Base-by-base conservation (phyloP, 1,140 invertebrate species). In the Leguminivora glycinivorella region DNA sequence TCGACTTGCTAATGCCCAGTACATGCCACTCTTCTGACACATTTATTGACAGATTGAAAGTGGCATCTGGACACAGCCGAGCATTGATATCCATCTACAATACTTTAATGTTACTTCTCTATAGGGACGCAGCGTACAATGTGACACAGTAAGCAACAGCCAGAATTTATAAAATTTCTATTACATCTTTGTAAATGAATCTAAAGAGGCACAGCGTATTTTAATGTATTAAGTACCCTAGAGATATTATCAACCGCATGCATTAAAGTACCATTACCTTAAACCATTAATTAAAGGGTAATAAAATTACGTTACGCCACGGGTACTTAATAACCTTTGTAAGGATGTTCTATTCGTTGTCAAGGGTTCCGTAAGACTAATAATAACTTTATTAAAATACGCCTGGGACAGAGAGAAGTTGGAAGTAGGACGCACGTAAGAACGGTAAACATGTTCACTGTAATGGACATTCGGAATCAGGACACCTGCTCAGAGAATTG, bases 301-400 rank as follows among this genome's bases (percentile, higher is more conserved):
- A 52, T 52, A 52, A 52, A 52, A 52, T 52, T 52, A 52, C 47
- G 2, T 52, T 52, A 52, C 47, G 19, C 47, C 47, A 52, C 47
- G 47, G 47, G 6, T 52, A 22, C 47, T 52, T 52, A 52, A 52
- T 52, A 52, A 52, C 17, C 47, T 52, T 22, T 22, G 47, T 52
- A 52, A 52, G 47, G 47, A 52, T 22, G 47, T 22, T 19, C n/a
- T 52, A 22, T 52, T 52, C 19, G 19, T 43, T 43, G 17, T 2
- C 47, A 4, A 2, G 19, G 47, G 47, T 4, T 19, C 17, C 19
- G n/a, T 52, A 22, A 52, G 6, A 52, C 7, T 52, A 22, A 10
- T 52, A 52, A 19, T 43, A 52, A 52, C 47, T 14, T 52, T 52
- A 52, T 52, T 52, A 52, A 22, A 52, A 22, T 10, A 52, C 47